phyloP scores from a whole-genome alignment of 1,140 invertebrate species.

The Habropoda laboriosa region DNA sequence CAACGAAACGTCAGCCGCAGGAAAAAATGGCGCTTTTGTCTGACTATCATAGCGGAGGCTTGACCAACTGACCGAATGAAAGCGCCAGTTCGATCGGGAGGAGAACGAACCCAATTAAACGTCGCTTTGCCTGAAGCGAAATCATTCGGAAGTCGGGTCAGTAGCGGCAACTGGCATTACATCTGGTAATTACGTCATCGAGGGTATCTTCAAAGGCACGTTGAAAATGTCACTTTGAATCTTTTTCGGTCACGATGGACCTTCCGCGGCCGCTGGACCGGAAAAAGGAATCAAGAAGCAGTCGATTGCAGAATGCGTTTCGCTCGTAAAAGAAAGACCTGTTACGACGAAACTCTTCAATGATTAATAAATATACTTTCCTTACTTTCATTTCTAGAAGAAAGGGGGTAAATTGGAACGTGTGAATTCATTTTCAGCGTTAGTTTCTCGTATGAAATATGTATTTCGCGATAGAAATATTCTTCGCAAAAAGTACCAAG shows the following conservation, averaged over 20 bases:
- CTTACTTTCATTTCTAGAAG: too few relatives aligned
- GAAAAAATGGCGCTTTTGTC: background rate
- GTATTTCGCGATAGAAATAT: too few relatives aligned
- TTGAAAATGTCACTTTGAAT: slow-evolving; percentile 11
- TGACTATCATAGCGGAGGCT: background rate
- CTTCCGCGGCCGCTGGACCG: background rate
- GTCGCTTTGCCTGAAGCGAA: background rate
- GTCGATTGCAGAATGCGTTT: slow-evolving; percentile 5
- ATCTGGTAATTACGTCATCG: slow-evolving; percentile 15
- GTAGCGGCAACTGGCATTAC: background rate
- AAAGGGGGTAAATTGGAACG: too few relatives aligned
- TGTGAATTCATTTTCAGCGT: too few relatives aligned
- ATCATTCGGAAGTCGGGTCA: background rate
- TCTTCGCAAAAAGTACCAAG: too few relatives aligned
- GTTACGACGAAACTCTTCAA: background rate
- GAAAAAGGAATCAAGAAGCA: slow-evolving; percentile 13
- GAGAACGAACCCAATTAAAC: slow-evolving; percentile 19
- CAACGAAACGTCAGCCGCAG: background rate
- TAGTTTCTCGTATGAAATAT: too few relatives aligned
- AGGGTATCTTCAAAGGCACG: slow-evolving; percentile 27
- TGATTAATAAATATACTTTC: background rate
- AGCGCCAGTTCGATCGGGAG: background rate
- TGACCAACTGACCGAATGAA: slow-evolving; percentile 21
- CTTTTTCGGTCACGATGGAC: background rate
- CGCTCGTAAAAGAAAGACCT: background rate